Base-by-base conservation (phyloP, 2,797 vertebrate genomes). In the Sebastes matsubarae region DNA sequence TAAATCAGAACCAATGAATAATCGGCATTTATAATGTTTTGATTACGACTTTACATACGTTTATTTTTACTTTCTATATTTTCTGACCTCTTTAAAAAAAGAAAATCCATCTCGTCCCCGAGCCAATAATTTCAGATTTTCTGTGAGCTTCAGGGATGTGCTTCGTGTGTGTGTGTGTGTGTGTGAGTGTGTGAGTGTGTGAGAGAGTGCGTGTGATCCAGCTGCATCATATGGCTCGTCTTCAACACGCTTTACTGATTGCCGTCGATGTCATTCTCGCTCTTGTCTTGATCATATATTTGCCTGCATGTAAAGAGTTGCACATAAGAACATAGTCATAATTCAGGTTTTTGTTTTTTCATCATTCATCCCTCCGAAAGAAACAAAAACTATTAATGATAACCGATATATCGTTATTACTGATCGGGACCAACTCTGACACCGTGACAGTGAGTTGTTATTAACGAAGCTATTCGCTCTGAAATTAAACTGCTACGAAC, bases 1-100 rank as follows among this genome's bases (percentile, higher is more conserved):
- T 88, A 85, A 92, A 93, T 92, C 83, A 71, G 86, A 88, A 91
- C 90, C 89, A 90, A 94, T 87, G 83, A 90, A 81, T 80, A 83
- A 75, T 78, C 79, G 65, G 69, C 83, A 73, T 83, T 89, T 69
- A 72, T 59, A 61, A 75, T 54, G 79, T 89, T 92, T 93, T 93
- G 60, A 92, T 91, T 85, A 86, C 68, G 36, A 85, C 83, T 86
- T 88, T 82, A 83, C 70, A 67, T 59, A 55, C 84, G 4, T 81
- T 93, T 72, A 66, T 87, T 87, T 73, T 89, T 88, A 64, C 77
- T 80, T 81, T 89, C 59, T 78, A 84, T 78, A 80, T 87, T 86
- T 92, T 91, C 69, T 73, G 80, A 86, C 85, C 75, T 84, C 72
- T 74, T 81, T 27, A 83, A 84, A 85, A 85, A 14, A 42, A 38